Percentiles rank a stretch among this genome's conserved stretches.
These are phyloP conservation scores for Phania funesta DNA, from an alignment of 2,888 invertebrate genomes.

Conservation along the genomic window DNA sequence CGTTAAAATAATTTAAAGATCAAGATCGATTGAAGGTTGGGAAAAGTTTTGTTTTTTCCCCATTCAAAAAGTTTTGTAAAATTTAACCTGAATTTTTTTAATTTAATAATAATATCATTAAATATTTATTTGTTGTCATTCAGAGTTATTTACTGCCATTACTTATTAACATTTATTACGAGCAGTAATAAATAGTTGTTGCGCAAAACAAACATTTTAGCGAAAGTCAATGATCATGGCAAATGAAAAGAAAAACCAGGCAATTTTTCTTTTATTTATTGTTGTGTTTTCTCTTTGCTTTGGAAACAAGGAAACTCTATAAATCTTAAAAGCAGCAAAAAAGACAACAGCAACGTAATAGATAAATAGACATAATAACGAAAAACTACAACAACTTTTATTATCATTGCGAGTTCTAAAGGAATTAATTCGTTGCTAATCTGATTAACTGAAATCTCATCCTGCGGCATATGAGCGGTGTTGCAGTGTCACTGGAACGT, in stretches of 20 bases:
- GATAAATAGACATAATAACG: constrained; percentile 59
- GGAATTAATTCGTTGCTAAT: neutral
- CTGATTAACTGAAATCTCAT: too few species aligned
- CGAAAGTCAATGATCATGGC: constrained; percentile 76
- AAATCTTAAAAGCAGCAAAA: constrained; percentile 42
- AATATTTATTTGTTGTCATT: too few species aligned
- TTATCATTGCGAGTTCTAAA: constrained; percentile 24
- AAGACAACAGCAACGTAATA: constrained; percentile 23
- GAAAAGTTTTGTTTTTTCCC: neutral
- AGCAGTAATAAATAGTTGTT: neutral
- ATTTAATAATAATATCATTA: neutral
- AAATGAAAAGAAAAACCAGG: constrained; percentile 61
- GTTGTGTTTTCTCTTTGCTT: constrained; percentile 19
- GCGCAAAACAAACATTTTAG: constrained; percentile 70
- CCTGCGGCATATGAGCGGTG: too few species aligned
- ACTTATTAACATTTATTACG: neutral
- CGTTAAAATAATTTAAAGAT: constrained; percentile 40
- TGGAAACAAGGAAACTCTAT: constrained; percentile 59
- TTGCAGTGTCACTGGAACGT: too few species aligned
- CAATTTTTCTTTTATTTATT: constrained; percentile 47
- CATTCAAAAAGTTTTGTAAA: neutral
- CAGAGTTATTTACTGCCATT: neutral
- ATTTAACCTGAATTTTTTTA: neutral
- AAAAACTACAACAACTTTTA: constrained; percentile 52
- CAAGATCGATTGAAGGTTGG: constrained; percentile 58